Evolutionary conservation across 1,140 invertebrate genomes (phyloP).

Genomic region (Penaeus indicus): DNA sequence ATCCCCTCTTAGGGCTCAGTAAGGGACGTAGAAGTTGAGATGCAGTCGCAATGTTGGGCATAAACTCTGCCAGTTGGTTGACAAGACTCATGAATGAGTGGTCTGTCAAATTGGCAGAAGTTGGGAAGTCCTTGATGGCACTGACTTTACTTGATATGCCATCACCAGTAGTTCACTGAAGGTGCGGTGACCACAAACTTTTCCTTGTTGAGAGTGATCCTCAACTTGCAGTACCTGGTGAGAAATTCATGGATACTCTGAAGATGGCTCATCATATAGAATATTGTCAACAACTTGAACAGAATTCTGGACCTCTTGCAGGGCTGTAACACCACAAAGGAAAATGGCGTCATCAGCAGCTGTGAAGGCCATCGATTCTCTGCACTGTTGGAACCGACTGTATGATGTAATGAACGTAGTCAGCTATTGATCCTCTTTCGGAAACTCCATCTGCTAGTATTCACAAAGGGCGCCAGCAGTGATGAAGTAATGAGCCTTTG

Average conservation of each 20-base stretch:
- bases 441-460: too few relatives aligned
- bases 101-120: not conserved
- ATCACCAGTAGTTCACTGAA: not conserved
- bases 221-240: not conserved
- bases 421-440: too few relatives aligned
- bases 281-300: not conserved
- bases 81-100: not conserved
- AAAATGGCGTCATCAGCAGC: too few relatives aligned
- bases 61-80: not conserved
- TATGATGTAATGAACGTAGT: too few relatives aligned
- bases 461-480: too few relatives aligned
- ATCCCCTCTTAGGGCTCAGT: not conserved
- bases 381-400: too few relatives aligned
- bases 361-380: too few relatives aligned
- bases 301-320: too few relatives aligned
- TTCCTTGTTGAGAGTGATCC: conserved; percentile 21
- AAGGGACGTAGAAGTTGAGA: not conserved
- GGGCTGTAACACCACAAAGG: too few relatives aligned
- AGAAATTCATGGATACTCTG: not conserved
- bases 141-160: not conserved
- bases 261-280: not conserved
- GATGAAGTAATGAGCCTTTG: too few relatives aligned
- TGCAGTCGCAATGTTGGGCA: not conserved
- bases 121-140: conserved; percentile 11
- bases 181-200: not conserved